phyloP scores from a whole-genome alignment of 2,888 invertebrate genomes.

The Diogma glabrata region DNA sequence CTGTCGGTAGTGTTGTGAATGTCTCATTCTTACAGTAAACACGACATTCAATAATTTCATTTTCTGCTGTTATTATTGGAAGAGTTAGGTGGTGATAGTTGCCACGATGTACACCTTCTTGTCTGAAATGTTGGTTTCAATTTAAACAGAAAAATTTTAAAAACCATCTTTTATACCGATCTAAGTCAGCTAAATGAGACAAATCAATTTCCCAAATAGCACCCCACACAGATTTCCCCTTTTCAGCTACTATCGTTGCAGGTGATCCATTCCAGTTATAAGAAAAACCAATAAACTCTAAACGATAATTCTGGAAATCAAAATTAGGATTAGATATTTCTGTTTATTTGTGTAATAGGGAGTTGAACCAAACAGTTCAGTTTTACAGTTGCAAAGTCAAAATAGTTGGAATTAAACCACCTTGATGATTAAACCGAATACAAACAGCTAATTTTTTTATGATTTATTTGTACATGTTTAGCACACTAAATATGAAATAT shows the following conservation, averaged over 20 bases:
- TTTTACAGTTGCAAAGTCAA: too few relatives aligned
- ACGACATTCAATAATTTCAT: conserved; percentile 44
- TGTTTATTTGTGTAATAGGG: neutral
- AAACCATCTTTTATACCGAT: conserved; percentile 43
- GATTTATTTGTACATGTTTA: too few relatives aligned
- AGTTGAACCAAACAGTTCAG: too few relatives aligned
- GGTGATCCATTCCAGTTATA: conserved; percentile 65
- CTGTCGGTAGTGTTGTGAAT: conserved; percentile 51
- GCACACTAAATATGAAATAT: too few relatives aligned
- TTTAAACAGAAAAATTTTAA: neutral
- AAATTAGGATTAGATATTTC: neutral
- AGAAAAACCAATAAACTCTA: conserved; percentile 52
- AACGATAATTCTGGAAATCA: conserved; percentile 43
- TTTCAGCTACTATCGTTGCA: conserved; percentile 61
- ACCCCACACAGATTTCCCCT: conserved; percentile 45
- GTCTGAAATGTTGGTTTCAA: conserved; percentile 36
- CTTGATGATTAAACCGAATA: too few relatives aligned
- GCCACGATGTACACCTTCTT: conserved; percentile 60
- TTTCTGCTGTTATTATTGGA: conserved; percentile 42
- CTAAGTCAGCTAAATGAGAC: conserved; percentile 50
- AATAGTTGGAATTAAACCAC: too few relatives aligned
- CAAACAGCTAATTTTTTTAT: too few relatives aligned
- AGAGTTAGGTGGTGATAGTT: conserved; percentile 54
- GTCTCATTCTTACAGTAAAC: too few relatives aligned
- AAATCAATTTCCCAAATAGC: conserved; percentile 63